phyloP scores from a whole-genome alignment of 1,140 invertebrate species.

The Conus betulinus region DNA sequence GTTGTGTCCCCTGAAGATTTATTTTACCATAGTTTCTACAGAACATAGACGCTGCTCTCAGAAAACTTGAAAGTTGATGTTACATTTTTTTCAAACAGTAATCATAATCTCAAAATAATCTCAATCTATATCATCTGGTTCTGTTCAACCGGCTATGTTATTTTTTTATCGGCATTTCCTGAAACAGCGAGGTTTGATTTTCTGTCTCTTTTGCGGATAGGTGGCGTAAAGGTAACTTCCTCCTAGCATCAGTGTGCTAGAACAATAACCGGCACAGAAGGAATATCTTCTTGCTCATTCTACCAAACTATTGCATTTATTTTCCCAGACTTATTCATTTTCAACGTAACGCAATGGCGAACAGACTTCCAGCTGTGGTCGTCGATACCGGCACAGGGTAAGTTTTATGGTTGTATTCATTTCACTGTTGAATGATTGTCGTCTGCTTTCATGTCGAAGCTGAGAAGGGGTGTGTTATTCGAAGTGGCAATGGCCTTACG shows the following conservation, averaged over 20 bases:
- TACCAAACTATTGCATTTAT: too few species aligned
- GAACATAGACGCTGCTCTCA: not conserved
- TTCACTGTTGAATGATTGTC: not conserved
- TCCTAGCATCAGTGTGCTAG: not conserved
- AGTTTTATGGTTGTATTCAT: slow-evolving; percentile 66
- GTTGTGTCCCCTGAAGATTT: slow-evolving; percentile 19
- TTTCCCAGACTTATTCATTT: too few species aligned
- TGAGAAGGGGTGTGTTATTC: not conserved
- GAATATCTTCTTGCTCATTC: too few species aligned
- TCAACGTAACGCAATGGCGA: slow-evolving; percentile 38
- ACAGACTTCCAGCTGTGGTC: slow-evolving; percentile 94
- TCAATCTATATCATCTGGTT: too few species aligned
- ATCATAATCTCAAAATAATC: too few species aligned
- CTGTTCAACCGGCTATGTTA: too few species aligned
- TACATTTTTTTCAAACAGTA: too few species aligned
- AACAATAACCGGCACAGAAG: too few species aligned
- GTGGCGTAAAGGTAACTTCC: slow-evolving; percentile 1
- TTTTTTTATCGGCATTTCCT: too few species aligned
- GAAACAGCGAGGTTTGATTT: not conserved
- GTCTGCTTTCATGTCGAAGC: not conserved
- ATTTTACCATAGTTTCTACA: slow-evolving; percentile 21
- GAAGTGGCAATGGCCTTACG: too few species aligned
- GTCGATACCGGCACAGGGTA: slow-evolving; percentile 99
- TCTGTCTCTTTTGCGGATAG: not conserved
- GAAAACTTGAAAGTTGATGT: not conserved